Base-by-base conservation (phyloP, 1,140 invertebrate species). In the Polypedilum pembai region DNA sequence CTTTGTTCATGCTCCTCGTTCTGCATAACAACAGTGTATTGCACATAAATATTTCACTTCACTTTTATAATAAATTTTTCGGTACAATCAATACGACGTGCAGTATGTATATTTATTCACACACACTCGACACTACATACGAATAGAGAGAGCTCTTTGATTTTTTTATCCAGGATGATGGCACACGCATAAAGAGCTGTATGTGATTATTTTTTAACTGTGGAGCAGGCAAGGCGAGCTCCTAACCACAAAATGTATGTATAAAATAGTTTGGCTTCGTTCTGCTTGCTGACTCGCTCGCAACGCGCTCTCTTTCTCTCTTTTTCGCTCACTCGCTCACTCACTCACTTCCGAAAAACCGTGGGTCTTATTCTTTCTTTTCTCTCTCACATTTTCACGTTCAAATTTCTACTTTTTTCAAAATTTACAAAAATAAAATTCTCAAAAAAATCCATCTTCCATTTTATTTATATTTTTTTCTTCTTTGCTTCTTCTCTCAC, bases 391-490 rank as follows among this genome's bases (percentile, higher is more conserved):
- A 69, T 69, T 69, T 69, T 69, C 65, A 69, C 17, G 65, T 69
- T 20, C 20, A 69, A 69, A 5, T 69, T 56, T 56, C n/a, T 69
- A 69, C 65, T 69, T 8, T 69, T 66, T 69, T 69, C 17, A 69
- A 69, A 69, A 69, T 20, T 69, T 69, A 69, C 65, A 69, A 69
- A 69, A 69, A 69, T 69, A 69, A 69, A 33, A 69, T 69, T 69
- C 65, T 69, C 65, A 69, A 69, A 69, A 69, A 69, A 69, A 56
- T 56, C 65, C 65, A 69, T 69, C 65, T 69, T 69, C 65, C 65
- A 69, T 69, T 69, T 69, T 69, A 69, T 69, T 69, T 69, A 69
- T 69, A 69, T 69, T 69, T 69, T 66, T 66, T 69, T n/a, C n/a
- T 69, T 56, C 45, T 69, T 69, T 69, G 17, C 20, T 20, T 69